Evolutionary conservation across 2,113 vertebrate genomes (phyloP).

Genomic region (Equus quagga): DNA sequence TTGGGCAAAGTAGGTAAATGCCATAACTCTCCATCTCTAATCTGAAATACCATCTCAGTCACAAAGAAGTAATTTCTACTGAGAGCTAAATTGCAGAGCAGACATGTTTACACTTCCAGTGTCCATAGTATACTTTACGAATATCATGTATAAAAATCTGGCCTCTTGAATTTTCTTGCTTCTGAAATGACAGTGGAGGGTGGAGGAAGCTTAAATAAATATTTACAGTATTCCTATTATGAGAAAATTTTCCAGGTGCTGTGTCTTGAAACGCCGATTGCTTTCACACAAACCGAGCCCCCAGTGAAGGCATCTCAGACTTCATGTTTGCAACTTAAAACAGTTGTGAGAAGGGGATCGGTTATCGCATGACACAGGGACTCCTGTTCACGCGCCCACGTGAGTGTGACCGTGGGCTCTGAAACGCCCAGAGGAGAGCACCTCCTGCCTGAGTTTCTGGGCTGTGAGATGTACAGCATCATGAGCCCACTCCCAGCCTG

Average conservation of each 20-base stretch:
- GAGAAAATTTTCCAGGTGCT: slow-evolving; percentile 50
- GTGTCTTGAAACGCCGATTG: slow-evolving; percentile 18
- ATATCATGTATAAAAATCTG: slow-evolving; percentile 9
- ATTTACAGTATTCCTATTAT: slow-evolving; percentile 62
- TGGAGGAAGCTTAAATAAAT: slow-evolving; percentile 65
- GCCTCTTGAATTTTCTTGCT: slow-evolving; percentile 58
- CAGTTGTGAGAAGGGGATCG: not conserved
- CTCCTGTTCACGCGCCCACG: not conserved
- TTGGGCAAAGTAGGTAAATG: slow-evolving; percentile 12
- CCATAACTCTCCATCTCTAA: slow-evolving; percentile 44
- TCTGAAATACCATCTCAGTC: not conserved
- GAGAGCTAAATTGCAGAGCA: not conserved
- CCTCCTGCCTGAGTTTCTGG: not conserved
- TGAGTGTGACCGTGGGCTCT: not conserved
- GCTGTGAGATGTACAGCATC: not conserved
- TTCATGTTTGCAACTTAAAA: not conserved
- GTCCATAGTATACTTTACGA: not conserved
- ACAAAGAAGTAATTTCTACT: slow-evolving; percentile 52
- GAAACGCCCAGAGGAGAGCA: not conserved
- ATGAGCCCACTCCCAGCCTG: not conserved
- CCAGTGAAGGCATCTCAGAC: not conserved
- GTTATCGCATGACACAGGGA: not conserved
- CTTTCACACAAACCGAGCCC: not conserved
- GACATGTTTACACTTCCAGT: not conserved
- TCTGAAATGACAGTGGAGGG: slow-evolving; percentile 42